These are phyloP conservation scores for Littorina saxatilis DNA, from an alignment of 1,140 invertebrate genomes.

Conservation along the genomic window DNA sequence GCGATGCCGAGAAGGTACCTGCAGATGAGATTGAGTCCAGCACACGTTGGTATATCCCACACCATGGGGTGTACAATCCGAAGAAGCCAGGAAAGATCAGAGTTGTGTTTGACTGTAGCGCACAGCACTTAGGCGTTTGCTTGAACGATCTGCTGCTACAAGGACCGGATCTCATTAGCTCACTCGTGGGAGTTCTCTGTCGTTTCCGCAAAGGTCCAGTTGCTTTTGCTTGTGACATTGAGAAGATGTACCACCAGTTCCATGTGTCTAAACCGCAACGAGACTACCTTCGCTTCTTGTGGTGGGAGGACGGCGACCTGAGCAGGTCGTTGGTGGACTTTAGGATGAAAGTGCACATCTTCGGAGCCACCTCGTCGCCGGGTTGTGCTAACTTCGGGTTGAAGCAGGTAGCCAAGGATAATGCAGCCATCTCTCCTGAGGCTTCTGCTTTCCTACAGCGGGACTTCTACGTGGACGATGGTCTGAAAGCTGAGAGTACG, in stretches of 20 bases:
- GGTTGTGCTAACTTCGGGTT: constrained; percentile 53
- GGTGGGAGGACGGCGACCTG: constrained; percentile 33
- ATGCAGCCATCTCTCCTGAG: constrained; percentile 26
- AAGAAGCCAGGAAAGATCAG: too few species aligned
- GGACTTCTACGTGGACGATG: constrained; percentile 63
- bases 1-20: constrained; percentile 40
- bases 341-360: constrained; percentile 52
- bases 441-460: constrained; percentile 40
- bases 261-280: constrained; percentile 33
- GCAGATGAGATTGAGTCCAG: constrained; percentile 18
- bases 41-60: constrained; percentile 56
- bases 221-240: constrained; percentile 60
- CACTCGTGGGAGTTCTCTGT: constrained; percentile 57
- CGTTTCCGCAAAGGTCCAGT: constrained; percentile 56
- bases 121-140: constrained; percentile 43
- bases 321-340: constrained; percentile 4
- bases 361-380: constrained; percentile 45
- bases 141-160: constrained; percentile 58
- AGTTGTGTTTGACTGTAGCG: too few species aligned
- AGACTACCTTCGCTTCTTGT: constrained; percentile 49
- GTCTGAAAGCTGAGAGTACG: constrained; percentile 44
- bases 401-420: constrained; percentile 44
- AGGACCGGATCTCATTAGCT: constrained; percentile 59
- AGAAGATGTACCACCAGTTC: too few species aligned
- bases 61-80: too few species aligned